Evolutionary conservation across 2,797 vertebrate genomes (phyloP), one percentile per base, ranked within the genome.

Genomic region (Tragopan temminckii): DNA sequence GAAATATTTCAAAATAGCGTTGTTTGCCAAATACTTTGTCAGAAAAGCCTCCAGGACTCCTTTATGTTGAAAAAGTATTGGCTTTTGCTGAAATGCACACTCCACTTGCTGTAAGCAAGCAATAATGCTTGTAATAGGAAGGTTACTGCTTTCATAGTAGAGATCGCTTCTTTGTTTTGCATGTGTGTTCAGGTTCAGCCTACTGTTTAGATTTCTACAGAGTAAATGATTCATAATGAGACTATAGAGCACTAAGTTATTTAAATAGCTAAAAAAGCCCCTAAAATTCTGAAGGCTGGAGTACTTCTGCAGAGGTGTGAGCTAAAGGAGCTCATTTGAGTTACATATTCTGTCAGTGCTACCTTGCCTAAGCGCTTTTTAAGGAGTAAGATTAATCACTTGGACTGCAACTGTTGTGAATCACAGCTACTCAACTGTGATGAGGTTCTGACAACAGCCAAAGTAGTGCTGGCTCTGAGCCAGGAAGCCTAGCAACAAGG

Each of bases 21-120:
- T 88, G 94, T 91, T 53, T 89, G 92, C 94, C 94, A 95, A 96
- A 92, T 69, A 79, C 91, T 95, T 94, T 96, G 92, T 95, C 72
- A 96, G 94, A 95, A 93, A 94, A 93, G 88, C 93, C 88, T 92
- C 74, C n/a, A 13, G 86, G 50, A 82, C 89, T 96, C 84, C 55
- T 92, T 94, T 95, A n/a, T 94, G 89, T 89, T 87, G 69, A 85
- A 43, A 53, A 89, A 91, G 81, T 96, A 92, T 89, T 85, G 79
- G n/a, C 62, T 27, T 43, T 85, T 93, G 66, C 78, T 90, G 61
- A 94, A 89, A 92, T 43, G 78, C 74, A 79, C 68, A 67, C 52
- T 52, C 78, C 0, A 0, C 43, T 81, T 67, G n/a, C 70, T 78
- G 24, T 83, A 78, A 64, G 85, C 77, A 80, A 84, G 62, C 40